These are phyloP conservation scores for Anas flavirostris DNA, from an alignment of 2,797 vertebrate species.

Conservation along the genomic window DNA sequence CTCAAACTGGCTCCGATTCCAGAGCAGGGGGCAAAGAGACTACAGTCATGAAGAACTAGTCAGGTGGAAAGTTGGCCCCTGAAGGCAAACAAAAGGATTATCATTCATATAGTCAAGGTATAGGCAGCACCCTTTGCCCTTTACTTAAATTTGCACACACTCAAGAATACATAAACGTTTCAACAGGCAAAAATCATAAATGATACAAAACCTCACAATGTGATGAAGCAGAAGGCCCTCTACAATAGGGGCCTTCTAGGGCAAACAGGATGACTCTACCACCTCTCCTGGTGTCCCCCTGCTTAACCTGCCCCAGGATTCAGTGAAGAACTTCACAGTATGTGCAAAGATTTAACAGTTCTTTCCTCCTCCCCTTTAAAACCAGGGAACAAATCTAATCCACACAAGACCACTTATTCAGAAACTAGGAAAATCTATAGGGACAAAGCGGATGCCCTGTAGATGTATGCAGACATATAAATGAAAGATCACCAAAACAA, in stretches of 20 bases:
- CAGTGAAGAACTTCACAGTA: background rate
- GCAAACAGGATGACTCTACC: too few species aligned
- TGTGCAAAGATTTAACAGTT: background rate
- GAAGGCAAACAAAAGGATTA: background rate
- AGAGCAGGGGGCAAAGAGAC: background rate
- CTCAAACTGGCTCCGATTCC: background rate
- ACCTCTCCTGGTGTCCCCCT: rapidly evolving
- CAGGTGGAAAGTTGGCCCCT: background rate
- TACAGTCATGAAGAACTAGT: background rate
- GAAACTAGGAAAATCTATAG: background rate
- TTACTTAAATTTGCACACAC: background rate
- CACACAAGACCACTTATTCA: background rate
- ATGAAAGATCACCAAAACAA: background rate
- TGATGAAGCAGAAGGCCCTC: background rate
- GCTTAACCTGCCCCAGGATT: background rate
- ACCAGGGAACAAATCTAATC: background rate
- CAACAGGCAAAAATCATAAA: background rate
- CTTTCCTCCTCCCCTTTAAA: background rate
- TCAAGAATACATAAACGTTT: background rate
- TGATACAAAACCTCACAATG: background rate
- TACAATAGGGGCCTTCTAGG: background rate
- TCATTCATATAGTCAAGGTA: background rate
- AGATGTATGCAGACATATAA: background rate
- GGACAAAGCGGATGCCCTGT: background rate
- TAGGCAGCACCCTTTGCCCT: background rate